Evolutionary conservation across 2,797 vertebrate species (phyloP).

Genomic region (Malacoraja senta): DNA sequence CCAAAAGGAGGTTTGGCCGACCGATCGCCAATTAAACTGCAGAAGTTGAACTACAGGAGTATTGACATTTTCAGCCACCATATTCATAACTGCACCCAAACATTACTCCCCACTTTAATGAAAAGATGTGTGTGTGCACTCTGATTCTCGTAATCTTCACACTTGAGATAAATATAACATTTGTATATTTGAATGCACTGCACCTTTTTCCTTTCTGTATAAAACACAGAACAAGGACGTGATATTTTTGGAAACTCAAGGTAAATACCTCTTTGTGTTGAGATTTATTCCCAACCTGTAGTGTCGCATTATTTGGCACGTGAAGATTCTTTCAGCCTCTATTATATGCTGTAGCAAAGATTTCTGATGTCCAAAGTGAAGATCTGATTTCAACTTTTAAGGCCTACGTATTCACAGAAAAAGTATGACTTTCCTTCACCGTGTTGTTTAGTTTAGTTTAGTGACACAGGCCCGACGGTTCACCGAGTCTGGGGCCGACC

Average conservation of each 20-base stretch:
- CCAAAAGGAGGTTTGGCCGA: no score
- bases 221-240: not conserved
- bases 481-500: no score
- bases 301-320: not conserved
- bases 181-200: not conserved
- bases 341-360: not conserved
- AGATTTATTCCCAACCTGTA: not conserved
- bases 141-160: not conserved
- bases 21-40: not conserved
- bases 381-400: not conserved
- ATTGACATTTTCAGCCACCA: not conserved
- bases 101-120: not conserved
- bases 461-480: no score
- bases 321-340: not conserved
- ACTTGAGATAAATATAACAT: not conserved
- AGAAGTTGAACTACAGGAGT: not conserved
- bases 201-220: not conserved
- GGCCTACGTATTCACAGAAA: not conserved
- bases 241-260: not conserved
- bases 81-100: not conserved
- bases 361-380: not conserved
- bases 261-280: not conserved
- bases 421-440: no score
- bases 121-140: not conserved
- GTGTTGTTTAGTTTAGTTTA: no score